These are phyloP conservation scores for Pristionchus japonicus DNA, from an alignment of 2,888 invertebrate genomes.

Conservation along the genomic window DNA sequence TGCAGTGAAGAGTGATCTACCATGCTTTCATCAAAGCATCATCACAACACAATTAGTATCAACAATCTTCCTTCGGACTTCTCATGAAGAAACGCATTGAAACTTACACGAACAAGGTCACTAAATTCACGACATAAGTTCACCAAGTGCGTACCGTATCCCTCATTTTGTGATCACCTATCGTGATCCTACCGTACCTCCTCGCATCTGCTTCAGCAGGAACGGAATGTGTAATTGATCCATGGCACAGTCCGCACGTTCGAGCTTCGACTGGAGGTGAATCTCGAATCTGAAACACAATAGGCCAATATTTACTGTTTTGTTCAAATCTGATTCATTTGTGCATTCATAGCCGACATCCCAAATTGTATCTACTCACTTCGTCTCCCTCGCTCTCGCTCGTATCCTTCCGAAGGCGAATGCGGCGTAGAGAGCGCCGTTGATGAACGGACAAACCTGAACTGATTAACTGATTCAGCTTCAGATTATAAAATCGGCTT, in stretches of 20 bases:
- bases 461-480: background rate
- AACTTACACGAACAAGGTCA: no score
- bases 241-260: conserved; percentile 49
- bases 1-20: background rate
- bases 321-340: no score
- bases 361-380: background rate
- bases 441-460: conserved; percentile 45
- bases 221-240: conserved; percentile 54
- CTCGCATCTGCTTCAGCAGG: conserved; percentile 53
- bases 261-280: conserved; percentile 50
- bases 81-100: no score
- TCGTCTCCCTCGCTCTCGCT: conserved; percentile 54
- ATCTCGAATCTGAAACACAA: conserved; percentile 51
- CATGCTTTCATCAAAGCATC: no score
- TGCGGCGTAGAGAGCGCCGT: conserved; percentile 52
- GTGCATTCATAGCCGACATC: no score
- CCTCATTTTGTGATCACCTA: background rate
- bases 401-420: conserved; percentile 55
- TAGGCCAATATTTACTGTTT: no score
- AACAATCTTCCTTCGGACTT: no score
- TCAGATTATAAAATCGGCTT: background rate
- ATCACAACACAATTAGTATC: background rate
- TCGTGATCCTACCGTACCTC: conserved; percentile 52
- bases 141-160: background rate
- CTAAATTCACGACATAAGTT: background rate